Evolutionary conservation across 2,888 invertebrate species (phyloP).

Genomic region (Cheilosia vulpina): DNA sequence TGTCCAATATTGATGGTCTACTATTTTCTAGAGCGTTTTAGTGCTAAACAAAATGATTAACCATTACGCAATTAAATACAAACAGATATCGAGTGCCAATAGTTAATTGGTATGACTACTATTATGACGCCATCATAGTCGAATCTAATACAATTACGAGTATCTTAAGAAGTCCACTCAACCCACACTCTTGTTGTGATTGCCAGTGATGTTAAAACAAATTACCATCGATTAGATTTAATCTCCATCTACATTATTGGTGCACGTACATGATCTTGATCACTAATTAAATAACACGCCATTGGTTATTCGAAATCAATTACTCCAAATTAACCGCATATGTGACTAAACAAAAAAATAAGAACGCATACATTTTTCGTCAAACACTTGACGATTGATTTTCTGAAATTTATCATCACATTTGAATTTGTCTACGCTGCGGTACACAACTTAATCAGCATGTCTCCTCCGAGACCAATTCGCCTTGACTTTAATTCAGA

Average conservation of each 20-base stretch:
- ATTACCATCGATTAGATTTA: slow-evolving; percentile 50
- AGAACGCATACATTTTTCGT: slow-evolving; percentile 26
- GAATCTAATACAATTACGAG: neutral
- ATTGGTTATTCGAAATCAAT: slow-evolving; percentile 35
- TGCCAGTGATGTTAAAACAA: slow-evolving; percentile 37
- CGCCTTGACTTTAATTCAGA: slow-evolving; percentile 66
- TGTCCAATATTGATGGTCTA: too few species aligned
- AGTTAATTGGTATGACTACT: too few species aligned
- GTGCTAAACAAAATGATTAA: too few species aligned
- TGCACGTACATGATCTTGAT: slow-evolving; percentile 37
- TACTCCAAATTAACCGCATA: slow-evolving; percentile 5
- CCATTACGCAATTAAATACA: too few species aligned
- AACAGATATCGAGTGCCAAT: too few species aligned
- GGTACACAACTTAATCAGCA: slow-evolving; percentile 45
- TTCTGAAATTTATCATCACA: slow-evolving; percentile 52
- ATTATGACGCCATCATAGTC: neutral
- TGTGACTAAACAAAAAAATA: neutral
- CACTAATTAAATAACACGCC: slow-evolving; percentile 44
- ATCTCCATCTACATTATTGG: slow-evolving; percentile 34
- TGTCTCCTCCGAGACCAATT: slow-evolving; percentile 39
- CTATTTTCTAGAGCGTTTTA: too few species aligned
- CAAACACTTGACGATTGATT: slow-evolving; percentile 23
- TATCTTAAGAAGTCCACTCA: neutral
- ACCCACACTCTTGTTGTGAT: slow-evolving; percentile 8
- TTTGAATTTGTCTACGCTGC: slow-evolving; percentile 22